Evolutionary conservation across 2,797 vertebrate genomes (phyloP).

Genomic region (Clamator glandarius): DNA sequence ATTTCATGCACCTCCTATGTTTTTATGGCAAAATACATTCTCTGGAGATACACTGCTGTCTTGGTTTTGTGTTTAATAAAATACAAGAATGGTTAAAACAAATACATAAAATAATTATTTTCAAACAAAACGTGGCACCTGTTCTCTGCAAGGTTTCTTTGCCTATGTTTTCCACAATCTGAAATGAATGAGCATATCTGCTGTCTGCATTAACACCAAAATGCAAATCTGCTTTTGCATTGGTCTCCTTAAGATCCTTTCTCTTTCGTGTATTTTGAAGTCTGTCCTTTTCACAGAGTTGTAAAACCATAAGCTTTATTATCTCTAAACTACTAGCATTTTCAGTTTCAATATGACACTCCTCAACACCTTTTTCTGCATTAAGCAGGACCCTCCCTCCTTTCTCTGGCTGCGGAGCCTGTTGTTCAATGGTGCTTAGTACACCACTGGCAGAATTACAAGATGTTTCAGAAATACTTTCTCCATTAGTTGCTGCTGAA

Average conservation of each 20-base stretch:
- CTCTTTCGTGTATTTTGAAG: not conserved
- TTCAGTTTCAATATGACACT: not conserved
- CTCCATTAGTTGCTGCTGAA: slow-evolving; percentile 9
- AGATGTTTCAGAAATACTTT: not conserved
- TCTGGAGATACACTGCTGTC: not conserved
- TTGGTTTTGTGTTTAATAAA: not conserved
- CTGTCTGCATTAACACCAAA: not conserved
- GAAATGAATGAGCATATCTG: not conserved
- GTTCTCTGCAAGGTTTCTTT: slow-evolving; percentile 2
- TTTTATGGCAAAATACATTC: not conserved
- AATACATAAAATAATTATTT: not conserved
- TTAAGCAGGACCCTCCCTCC: not conserved
- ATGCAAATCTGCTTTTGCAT: slow-evolving; percentile 22
- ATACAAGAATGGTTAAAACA: not conserved
- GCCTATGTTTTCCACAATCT: not conserved
- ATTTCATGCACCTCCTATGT: not conserved
- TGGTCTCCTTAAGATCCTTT: not conserved
- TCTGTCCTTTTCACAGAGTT: not conserved
- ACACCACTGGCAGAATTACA: not conserved
- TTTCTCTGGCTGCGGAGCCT: not conserved
- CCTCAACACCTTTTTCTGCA: not conserved
- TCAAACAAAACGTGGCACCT: not conserved
- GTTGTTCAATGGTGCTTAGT: not conserved
- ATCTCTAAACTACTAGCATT: not conserved
- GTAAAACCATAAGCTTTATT: not conserved